Conservation (phyloP, 2,888 invertebrate species). For the Saturnia pavonia region DNA sequence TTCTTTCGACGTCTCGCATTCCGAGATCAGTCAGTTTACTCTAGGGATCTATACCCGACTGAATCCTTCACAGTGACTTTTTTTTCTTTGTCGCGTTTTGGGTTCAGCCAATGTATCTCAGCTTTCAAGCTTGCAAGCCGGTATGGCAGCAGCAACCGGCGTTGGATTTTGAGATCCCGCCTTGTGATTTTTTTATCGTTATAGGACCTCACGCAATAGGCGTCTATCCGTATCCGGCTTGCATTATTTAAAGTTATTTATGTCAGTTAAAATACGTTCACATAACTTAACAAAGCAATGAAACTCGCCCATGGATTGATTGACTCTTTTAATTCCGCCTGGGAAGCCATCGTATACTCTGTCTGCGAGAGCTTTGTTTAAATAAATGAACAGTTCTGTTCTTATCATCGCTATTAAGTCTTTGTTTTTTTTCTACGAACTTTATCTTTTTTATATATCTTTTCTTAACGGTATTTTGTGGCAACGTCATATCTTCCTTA, state of each 20-base stretch:
- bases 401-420: neutral
- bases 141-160: too few relatives aligned
- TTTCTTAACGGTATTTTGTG: too few relatives aligned
- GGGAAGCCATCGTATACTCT: neutral
- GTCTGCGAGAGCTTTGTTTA: neutral
- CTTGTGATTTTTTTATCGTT: too few relatives aligned
- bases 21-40: too few relatives aligned
- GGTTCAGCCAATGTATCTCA: too few relatives aligned
- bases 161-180: too few relatives aligned
- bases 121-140: too few relatives aligned
- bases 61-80: too few relatives aligned
- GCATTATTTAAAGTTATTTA: neutral
- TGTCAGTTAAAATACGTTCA: slow-evolving; percentile 1
- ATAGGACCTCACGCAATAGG: neutral
- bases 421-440: neutral
- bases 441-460: neutral
- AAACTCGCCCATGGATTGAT: slow-evolving; percentile 5
- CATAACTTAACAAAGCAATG: slow-evolving; percentile 1
- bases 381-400: neutral
- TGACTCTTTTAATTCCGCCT: neutral
- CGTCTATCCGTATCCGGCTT: neutral
- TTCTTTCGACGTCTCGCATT: too few relatives aligned
- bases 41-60: too few relatives aligned
- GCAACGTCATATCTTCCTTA: too few relatives aligned
- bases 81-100: too few relatives aligned